Base-by-base conservation (phyloP, 2,888 invertebrate genomes). In the Hybos culiciformis region DNA sequence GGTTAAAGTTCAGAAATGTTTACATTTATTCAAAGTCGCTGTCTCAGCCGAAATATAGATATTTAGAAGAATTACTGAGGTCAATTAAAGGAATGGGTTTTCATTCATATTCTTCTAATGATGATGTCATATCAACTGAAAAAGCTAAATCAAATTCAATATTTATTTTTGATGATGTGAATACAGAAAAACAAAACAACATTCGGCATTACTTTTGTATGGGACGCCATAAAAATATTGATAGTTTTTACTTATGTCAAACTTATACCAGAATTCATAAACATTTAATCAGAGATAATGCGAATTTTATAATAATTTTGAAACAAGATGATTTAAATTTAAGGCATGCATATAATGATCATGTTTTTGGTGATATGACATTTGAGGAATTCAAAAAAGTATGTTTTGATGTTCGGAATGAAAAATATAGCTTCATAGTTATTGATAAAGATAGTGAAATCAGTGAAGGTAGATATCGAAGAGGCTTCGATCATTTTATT, bases 291-390 rank as follows among this genome's bases (percentile, higher is more conserved):
- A 39, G 60, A 32, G 60, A 61, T 46, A 60, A 61, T 46, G 43
- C 51, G 6, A 61, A 61, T 44, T 47, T 59, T 5, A 15, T 61
- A 8, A 45, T 61, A 12, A 5, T 59, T 3, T 62, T 61, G 44
- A 54, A 56, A 45, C 58, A 60, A 48, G 59, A 63, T 51, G 51
- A 50, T 26, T 41, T 48, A 17, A 61, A 60, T 50, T 43, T 61
- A 32, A 53, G 50, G n/a, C n/a, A n/a, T n/a, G n/a, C n/a, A 31
- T 44, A 44, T 17, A 21, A 38, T 24, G 44, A 44, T 37, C 44
- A 44, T 32, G 37, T 41, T 4, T 15, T 36, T 19, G 19, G 46
- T 8, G 54, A 56, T 44, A 48, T 55, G 47, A 31, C 43, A 5
- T 54, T 52, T 41, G 39, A 51, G 15, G 23, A 46, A 20, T 60